These are phyloP conservation scores for Apodemus agrarius DNA, from an alignment of 2,797 vertebrate genomes.

Conservation along the genomic window DNA sequence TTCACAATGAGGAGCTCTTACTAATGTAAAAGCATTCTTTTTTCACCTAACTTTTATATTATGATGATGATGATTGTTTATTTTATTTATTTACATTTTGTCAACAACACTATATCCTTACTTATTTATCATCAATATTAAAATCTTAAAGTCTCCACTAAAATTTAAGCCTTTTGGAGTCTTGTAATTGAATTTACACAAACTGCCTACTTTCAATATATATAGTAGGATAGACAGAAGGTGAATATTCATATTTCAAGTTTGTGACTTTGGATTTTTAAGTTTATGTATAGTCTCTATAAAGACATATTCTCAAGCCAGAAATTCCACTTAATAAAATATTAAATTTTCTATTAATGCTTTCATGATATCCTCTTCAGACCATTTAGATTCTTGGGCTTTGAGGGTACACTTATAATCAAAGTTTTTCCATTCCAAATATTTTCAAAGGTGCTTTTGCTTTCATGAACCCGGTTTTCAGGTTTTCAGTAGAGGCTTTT, in stretches of 20 bases:
- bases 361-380: not conserved
- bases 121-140: not conserved
- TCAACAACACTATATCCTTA: not conserved
- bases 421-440: conserved; percentile 1
- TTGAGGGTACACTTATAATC: not conserved
- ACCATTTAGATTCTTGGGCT: not conserved
- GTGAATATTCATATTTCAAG: not conserved
- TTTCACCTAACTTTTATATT: no score
- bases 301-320: not conserved
- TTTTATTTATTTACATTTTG: no score
- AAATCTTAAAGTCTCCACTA: not conserved
- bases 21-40: not conserved
- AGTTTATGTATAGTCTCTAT: not conserved
- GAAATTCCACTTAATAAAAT: not conserved
- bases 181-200: not conserved
- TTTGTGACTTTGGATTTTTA: not conserved
- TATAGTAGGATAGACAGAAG: not conserved
- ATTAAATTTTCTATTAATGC: no score
- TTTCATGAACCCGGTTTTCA: not conserved
- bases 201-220: not conserved
- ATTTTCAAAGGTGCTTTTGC: not conserved
- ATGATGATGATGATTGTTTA: no score
- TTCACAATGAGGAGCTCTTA: not conserved
- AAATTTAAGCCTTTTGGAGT: not conserved
- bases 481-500: not conserved